Base-by-base conservation (phyloP, 2,113 vertebrate genomes). In the Sinocyclocheilus maitianheensis region DNA sequence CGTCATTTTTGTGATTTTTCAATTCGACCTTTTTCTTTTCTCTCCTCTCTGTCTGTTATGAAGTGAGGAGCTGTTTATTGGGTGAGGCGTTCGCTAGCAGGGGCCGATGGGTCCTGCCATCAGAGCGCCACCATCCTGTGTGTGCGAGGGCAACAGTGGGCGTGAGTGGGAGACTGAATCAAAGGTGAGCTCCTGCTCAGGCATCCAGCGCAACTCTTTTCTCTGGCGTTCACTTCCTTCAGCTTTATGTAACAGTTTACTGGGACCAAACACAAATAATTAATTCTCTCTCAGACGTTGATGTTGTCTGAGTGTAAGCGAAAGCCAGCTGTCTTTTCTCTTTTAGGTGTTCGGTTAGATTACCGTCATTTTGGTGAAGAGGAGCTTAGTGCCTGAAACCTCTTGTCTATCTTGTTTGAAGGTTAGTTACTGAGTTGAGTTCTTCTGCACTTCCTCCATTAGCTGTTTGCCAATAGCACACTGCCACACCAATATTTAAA, bases 161-260 rank as follows among this genome's bases (percentile, higher is more conserved):
- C 40, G 85, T 84, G 88, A 81, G 85, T 89, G 85, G 88, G 88
- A 89, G 88, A 86, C 75, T 84, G 51, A 79, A 81, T 89, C 85
- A 89, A 86, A 89, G 88, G 85, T 86, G 85, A 86, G 82, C 62
- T 51, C 51, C 34, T 58, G 51, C 78, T 53, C 65, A 71, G 84
- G 77, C 65, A 58, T 67, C 84, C 67, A 46, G 37, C 53, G 43
- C 76, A 81, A 75, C 46, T 77, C 76, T 86, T 58, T 79, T 81
- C 77, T 86, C 65, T 84, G 74, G 67, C n/a, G 11, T 51, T 78
- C 79, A 30, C 43, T 51, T 78, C 75, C 85, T 77, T 71, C 55
- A 5, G 71, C 62, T 77, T 82, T 85, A 83, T 37, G 3, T 72
- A 85, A 85, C 34, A 78, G 40, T 7, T 67, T 74, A 46, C 65